Conservation (phyloP, 1,140 invertebrate species). For the Tetramorium simillimum region DNA sequence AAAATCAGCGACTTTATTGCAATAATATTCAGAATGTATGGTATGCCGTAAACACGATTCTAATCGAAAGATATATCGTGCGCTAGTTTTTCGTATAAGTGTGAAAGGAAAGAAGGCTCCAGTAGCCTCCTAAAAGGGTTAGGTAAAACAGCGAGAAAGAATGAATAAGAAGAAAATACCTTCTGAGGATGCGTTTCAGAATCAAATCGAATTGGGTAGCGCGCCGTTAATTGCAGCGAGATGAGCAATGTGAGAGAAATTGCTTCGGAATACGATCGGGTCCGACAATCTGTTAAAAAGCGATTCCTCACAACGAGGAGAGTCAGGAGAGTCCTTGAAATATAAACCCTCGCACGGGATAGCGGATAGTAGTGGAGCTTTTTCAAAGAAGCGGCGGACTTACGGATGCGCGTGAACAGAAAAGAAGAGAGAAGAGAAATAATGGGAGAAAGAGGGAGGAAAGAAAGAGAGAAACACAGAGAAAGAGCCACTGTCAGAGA, state of each 20-base stretch:
- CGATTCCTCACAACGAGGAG: conserved; percentile 63
- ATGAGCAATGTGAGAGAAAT: conserved; percentile 12
- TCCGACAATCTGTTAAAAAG: conserved; percentile 66
- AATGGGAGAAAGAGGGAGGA: not conserved
- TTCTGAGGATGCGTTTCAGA: not conserved
- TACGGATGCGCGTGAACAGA: conserved; percentile 21
- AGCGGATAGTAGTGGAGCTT: conserved; percentile 35
- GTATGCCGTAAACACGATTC: not conserved
- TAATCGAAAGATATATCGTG: not conserved
- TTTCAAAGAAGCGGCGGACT: conserved; percentile 64
- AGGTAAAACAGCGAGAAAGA: not conserved
- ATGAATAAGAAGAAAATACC: not conserved
- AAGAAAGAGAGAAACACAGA: not conserved
- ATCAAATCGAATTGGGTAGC: conserved; percentile 14
- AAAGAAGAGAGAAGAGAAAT: not conserved
- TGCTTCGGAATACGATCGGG: conserved; percentile 41
- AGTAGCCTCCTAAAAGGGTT: not conserved
- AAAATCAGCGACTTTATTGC: not conserved
- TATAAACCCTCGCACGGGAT: conserved; percentile 62
- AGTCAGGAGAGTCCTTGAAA: conserved; percentile 64
- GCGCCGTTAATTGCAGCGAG: conserved; percentile 20
- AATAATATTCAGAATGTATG: not conserved
- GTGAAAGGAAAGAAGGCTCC: not conserved
- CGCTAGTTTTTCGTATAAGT: not conserved
- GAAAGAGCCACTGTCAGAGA: conserved; percentile 31